A percentile compares a stretch with the other conserved stretches of the same genome.
Conservation (phyloP, 2,797 vertebrate species). For the Siniperca scherzeri region DNA sequence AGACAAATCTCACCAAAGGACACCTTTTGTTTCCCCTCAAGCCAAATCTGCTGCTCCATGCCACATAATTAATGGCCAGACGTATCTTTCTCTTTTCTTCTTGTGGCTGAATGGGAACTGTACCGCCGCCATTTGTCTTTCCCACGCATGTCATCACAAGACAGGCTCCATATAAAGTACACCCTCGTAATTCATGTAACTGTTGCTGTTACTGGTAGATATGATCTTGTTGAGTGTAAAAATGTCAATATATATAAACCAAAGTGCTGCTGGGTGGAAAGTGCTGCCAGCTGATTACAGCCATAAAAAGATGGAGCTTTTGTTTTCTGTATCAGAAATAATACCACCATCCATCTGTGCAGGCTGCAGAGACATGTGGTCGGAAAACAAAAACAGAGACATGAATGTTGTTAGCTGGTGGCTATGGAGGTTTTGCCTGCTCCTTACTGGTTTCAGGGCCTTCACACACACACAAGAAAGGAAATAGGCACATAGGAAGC, state of each 20-base stretch:
- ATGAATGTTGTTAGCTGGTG: slow-evolving; percentile 19
- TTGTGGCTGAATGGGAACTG: slow-evolving; percentile 61
- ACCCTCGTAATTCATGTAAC: slow-evolving; percentile 25
- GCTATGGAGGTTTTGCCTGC: neutral
- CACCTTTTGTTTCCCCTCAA: slow-evolving; percentile 71
- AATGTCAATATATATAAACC: slow-evolving; percentile 15
- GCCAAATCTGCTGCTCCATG: slow-evolving; percentile 65
- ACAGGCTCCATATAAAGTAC: slow-evolving; percentile 31
- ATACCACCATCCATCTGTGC: slow-evolving; percentile 33
- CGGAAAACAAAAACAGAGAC: slow-evolving; percentile 25
- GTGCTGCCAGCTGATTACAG: slow-evolving; percentile 44
- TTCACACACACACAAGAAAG: neutral
- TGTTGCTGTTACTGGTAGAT: slow-evolving; percentile 40
- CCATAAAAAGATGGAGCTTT: slow-evolving; percentile 29
- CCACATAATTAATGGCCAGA: slow-evolving; percentile 77
- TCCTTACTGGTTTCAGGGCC: neutral
- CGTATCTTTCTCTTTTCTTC: slow-evolving; percentile 51
- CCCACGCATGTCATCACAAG: slow-evolving; percentile 64
- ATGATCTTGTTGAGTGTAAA: slow-evolving; percentile 43
- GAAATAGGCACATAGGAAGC: neutral
- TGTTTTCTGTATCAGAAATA: slow-evolving; percentile 38
- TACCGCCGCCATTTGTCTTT: slow-evolving; percentile 70
- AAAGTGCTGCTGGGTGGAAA: slow-evolving; percentile 19
- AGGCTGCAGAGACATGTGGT: slow-evolving; percentile 8
- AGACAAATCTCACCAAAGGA: slow-evolving; percentile 73